Base-by-base conservation (phyloP, 2,888 invertebrate genomes). In the Monoplex corrugatus region DNA sequence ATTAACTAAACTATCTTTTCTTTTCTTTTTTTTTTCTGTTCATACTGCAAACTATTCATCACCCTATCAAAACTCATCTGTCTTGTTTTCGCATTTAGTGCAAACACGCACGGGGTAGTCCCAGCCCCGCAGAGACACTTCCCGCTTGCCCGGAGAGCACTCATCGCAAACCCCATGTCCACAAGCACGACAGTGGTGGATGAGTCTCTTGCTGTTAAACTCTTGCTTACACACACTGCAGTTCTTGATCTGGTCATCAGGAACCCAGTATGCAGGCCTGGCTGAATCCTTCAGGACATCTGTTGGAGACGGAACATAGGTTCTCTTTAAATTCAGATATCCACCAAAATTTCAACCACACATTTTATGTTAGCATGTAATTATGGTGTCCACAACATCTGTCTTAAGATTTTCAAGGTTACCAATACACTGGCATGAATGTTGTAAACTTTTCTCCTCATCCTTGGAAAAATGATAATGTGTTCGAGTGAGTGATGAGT, bases 261-360 rank as follows among this genome's bases (percentile, higher is more conserved):
- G 98, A 57, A 97, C 97, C 98, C 98, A 98, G 95, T 98, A 98
- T 0, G 97, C 96, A 0, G 98, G 98, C 72, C 98, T 96, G 8
- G 97, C 98, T 6, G 97, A 97, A 92, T 98, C 98, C 95, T 98
- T 98, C 84, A 98, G 89, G 89, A 95, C 92, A 40, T 93, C 95
- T 95, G 50, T 2, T 19, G 38, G 23, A 38, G 32, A 57, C 8
- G n/a, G n/a, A n/a, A n/a, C n/a, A n/a, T n/a, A n/a, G n/a, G n/a
- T n/a, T n/a, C n/a, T n/a, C n/a, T n/a, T n/a, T n/a, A n/a, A n/a
- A n/a, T n/a, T n/a, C n/a, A n/a, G n/a, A n/a, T n/a, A n/a, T n/a
- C n/a, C n/a, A n/a, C n/a, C n/a, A n/a, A n/a, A n/a, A n/a, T n/a
- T n/a, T n/a, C n/a, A n/a, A n/a, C n/a, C n/a, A n/a, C n/a, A n/a